Conservation (phyloP, 2,888 invertebrate genomes). For the Carcina quercana region DNA sequence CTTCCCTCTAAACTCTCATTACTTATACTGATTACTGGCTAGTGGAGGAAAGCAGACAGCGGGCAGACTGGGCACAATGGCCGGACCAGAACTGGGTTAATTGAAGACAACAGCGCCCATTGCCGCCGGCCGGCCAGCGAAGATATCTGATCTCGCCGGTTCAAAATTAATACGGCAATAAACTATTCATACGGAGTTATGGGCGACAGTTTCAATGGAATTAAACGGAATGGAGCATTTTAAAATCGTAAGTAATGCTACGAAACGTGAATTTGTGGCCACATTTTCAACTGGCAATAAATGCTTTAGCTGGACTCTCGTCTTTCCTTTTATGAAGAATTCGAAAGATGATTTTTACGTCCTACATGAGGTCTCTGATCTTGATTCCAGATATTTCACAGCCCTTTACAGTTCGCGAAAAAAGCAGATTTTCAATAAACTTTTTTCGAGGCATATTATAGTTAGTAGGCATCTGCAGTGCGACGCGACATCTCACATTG, state of each 20-base stretch:
- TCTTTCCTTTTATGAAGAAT: no score
- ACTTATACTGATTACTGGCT: constrained; percentile 52
- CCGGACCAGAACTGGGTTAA: constrained; percentile 62
- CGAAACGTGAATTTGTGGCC: no score
- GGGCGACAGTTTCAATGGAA: constrained; percentile 17
- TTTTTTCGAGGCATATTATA: no score
- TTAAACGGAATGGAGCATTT: no score
- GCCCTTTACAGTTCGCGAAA: no score
- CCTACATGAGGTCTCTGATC: no score
- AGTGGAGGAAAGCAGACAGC: constrained; percentile 69
- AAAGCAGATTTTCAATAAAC: no score
- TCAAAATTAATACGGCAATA: constrained; percentile 46
- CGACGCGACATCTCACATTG: constrained; percentile 49
- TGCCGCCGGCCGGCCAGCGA: constrained; percentile 39
- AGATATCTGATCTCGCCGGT: constrained; percentile 49
- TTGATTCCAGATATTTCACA: no score
- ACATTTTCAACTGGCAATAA: no score
- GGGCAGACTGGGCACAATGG: constrained; percentile 60
- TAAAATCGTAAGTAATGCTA: no score
- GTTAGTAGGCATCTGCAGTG: constrained; percentile 57
- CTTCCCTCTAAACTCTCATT: constrained; percentile 40
- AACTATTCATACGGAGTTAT: constrained; percentile 34
- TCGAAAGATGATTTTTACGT: no score
- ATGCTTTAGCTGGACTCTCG: no score
- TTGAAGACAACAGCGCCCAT: constrained; percentile 59